Conservation (phyloP, 1,140 invertebrate genomes). For the Procambarus virginalis region DNA sequence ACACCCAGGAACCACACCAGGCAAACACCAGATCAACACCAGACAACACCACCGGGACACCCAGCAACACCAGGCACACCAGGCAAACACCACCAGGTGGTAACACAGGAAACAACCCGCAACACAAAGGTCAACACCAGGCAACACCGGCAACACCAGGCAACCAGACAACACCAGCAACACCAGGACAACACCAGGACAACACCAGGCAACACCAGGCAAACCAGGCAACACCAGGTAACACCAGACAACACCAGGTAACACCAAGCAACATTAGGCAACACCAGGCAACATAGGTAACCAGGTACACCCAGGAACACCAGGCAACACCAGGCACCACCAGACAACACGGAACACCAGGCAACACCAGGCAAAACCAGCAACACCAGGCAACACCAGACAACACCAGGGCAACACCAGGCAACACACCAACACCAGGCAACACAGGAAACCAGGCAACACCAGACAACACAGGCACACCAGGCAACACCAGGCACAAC, state of each 20-base stretch:
- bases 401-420: conserved; percentile 15
- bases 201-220: conserved; percentile 5
- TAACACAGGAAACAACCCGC: background rate
- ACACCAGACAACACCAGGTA: too few relatives aligned
- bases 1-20: too few relatives aligned
- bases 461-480: background rate
- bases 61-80: conserved; percentile 7
- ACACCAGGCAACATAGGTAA: background rate
- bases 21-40: too few relatives aligned
- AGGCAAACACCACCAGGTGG: conserved; percentile 6
- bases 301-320: background rate
- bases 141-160: conserved; percentile 7
- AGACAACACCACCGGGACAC: too few relatives aligned
- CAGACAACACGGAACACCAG: conserved; percentile 8
- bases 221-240: conserved; percentile 1
- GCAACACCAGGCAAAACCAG: background rate
- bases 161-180: background rate
- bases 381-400: background rate
- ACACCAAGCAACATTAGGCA: background rate
- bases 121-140: conserved; percentile 2
- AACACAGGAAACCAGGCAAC: background rate
- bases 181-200: conserved; percentile 12
- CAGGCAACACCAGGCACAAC: background rate
- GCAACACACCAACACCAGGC: conserved; percentile 5
- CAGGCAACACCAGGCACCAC: background rate